Base-by-base conservation (phyloP, 2,113 vertebrate species). In the Heptranchias perlo region DNA sequence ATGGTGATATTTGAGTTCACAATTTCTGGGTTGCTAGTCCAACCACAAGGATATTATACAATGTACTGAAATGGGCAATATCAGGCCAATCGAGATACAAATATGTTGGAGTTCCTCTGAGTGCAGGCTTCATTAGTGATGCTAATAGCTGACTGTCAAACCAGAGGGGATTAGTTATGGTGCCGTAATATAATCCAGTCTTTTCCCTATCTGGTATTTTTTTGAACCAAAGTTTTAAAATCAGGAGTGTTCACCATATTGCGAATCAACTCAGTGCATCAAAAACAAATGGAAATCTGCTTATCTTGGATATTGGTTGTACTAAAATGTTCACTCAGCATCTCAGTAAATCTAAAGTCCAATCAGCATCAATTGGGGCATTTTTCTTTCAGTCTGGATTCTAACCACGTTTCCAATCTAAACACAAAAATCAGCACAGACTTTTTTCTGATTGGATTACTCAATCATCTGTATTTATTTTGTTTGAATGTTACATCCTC, bases 401-500 rank as follows among this genome's bases (percentile, higher is more conserved):
- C 89, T n/a, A 39, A 93, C 58, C 89, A 39, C n/a, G 35, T 62
- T 61, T 62, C 89, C 31, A 93, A 93, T 62, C 52, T 62, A 93
- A 93, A 93, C 86, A 54, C 58, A 39, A 47, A 62, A 62, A 62
- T 54, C 35, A 62, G 18, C 54, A 62, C 58, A 8, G 87, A 61
- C 58, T 39, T 62, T 93, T 89, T 62, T 21, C 58, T 93, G 58
- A 61, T 62, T 35, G 89, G 54, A 93, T n/a, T 35, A 62, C 58
- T 61, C 52, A 61, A 39, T 62, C 23, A 35, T 35, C 58, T 62
- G 31, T 49, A 47, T 89, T 52, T 89, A 58, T 93, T 84, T 93
- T 93, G 54, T 93, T 62, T 93, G 89, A 62, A 93, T n/a, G 58
- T 39, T 39, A 61, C 89, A 23, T 86, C 84, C 31, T 93, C 54